Evolutionary conservation across 1,140 invertebrate genomes (phyloP).

Genomic region (Pygmarrhopalites habei): DNA sequence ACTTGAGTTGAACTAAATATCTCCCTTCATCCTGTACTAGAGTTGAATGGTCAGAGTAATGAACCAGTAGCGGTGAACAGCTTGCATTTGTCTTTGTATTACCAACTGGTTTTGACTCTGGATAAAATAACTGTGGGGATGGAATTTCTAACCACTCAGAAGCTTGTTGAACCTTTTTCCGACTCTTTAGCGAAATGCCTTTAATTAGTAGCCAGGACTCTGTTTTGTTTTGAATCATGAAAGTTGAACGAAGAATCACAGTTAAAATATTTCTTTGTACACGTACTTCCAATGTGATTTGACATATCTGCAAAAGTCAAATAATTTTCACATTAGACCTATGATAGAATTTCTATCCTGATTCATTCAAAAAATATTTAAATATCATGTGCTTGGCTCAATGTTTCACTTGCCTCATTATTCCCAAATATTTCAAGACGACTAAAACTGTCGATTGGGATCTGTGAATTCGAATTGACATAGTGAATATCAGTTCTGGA

Average conservation of each 20-base stretch:
- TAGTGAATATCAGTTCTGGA: constrained; percentile 31
- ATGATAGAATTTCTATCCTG: background rate
- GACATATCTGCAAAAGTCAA: constrained; percentile 11
- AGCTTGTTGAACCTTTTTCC: background rate
- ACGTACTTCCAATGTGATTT: constrained; percentile 23
- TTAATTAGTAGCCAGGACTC: constrained; percentile 6
- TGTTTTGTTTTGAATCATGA: constrained; percentile 25
- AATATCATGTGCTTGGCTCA: background rate
- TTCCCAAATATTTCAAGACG: constrained; percentile 27
- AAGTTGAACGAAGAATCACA: constrained; percentile 25
- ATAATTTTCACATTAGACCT: background rate
- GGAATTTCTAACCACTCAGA: background rate
- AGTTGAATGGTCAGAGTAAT: background rate
- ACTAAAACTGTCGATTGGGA: constrained; percentile 32
- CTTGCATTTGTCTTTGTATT: background rate
- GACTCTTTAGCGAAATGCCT: constrained; percentile 10
- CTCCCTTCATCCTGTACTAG: background rate
- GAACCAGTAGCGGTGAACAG: background rate
- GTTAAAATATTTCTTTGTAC: constrained; percentile 15
- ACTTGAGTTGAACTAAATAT: constrained; percentile 20
- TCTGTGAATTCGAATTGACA: constrained; percentile 25
- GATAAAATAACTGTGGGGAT: background rate
- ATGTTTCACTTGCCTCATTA: constrained; percentile 6
- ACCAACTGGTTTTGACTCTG: background rate
- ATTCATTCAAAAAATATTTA: constrained; percentile 1